Conservation (phyloP, 2,888 invertebrate species). For the Cheilosia grossa region DNA sequence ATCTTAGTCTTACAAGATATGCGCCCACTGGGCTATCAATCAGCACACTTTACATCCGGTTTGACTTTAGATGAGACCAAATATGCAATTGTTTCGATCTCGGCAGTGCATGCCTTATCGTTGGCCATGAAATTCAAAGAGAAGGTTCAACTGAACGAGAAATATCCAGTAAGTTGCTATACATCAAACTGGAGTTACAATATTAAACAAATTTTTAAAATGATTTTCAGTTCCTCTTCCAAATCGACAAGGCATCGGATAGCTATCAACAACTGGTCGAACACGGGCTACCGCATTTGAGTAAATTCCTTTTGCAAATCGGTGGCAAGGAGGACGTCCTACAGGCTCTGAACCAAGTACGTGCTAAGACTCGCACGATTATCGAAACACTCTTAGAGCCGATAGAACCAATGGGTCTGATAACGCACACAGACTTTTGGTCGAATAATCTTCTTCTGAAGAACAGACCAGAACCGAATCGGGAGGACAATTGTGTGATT, state of each 20-base stretch:
- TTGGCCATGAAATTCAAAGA: conserved; percentile 86
- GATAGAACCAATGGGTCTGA: conserved; percentile 88
- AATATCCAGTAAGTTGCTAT: conserved; percentile 76
- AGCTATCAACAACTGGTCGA: conserved; percentile 91
- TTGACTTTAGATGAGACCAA: conserved; percentile 85
- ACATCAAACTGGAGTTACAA: not conserved
- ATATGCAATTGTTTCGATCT: conserved; percentile 89
- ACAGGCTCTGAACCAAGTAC: conserved; percentile 85
- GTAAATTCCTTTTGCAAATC: conserved; percentile 88
- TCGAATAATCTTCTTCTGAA: conserved; percentile 90
- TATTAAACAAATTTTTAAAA: not conserved
- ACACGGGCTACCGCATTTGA: conserved; percentile 90
- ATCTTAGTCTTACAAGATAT: conserved; percentile 90
- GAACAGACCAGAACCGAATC: conserved; percentile 82
- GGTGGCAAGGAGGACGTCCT: conserved; percentile 86
- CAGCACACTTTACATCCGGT: conserved; percentile 77
- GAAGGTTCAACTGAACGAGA: conserved; percentile 77
- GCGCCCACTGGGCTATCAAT: conserved; percentile 82
- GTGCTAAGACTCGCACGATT: conserved; percentile 88
- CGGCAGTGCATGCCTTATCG: conserved; percentile 89
- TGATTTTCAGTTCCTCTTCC: conserved; percentile 86
- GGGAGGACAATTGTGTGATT: conserved; percentile 86
- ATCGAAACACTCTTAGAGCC: conserved; percentile 89
- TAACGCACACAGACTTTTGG: conserved; percentile 94
- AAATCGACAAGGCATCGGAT: conserved; percentile 90